These are phyloP conservation scores for Patella depressa DNA, from an alignment of 2,888 invertebrate species.

Conservation along the genomic window DNA sequence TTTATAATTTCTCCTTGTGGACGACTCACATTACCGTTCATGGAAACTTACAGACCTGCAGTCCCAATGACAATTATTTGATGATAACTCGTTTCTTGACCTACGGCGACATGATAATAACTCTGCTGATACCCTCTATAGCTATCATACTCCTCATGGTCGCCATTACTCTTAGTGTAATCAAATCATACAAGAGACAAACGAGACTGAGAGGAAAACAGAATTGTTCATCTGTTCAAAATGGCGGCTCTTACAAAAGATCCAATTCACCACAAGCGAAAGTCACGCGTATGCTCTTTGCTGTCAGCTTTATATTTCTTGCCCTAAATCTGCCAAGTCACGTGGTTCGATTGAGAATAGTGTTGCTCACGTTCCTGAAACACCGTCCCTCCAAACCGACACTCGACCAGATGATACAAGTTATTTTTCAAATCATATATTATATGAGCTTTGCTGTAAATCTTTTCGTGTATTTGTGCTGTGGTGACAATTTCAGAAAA, in stretches of 20 bases:
- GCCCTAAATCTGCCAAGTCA: constrained; percentile 55
- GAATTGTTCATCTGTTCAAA: constrained; percentile 12
- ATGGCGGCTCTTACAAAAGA: constrained; percentile 4
- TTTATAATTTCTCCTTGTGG: constrained; percentile 47
- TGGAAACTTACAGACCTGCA: constrained; percentile 1
- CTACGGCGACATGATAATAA: constrained; percentile 42
- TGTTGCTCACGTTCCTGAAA: constrained; percentile 18
- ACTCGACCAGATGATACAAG: background rate
- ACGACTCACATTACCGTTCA: constrained; percentile 27
- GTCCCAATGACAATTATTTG: constrained; percentile 4
- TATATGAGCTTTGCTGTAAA: constrained; percentile 55
- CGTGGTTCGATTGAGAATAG: constrained; percentile 41
- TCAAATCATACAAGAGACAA: constrained; percentile 34
- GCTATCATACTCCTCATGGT: constrained; percentile 41
- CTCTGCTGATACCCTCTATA: constrained; percentile 44
- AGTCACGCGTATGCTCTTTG: constrained; percentile 54
- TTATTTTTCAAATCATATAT: constrained; percentile 48
- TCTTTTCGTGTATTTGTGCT: constrained; percentile 50
- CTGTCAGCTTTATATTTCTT: constrained; percentile 54
- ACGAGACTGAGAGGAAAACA: constrained; percentile 28
- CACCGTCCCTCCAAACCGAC: background rate
- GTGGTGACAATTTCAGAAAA: constrained; percentile 51
- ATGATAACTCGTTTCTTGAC: constrained; percentile 27
- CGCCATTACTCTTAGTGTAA: constrained; percentile 35
- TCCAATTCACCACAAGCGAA: constrained; percentile 31